Evolutionary conservation across 2,888 invertebrate genomes (phyloP).

Genomic region (Timema podura): DNA sequence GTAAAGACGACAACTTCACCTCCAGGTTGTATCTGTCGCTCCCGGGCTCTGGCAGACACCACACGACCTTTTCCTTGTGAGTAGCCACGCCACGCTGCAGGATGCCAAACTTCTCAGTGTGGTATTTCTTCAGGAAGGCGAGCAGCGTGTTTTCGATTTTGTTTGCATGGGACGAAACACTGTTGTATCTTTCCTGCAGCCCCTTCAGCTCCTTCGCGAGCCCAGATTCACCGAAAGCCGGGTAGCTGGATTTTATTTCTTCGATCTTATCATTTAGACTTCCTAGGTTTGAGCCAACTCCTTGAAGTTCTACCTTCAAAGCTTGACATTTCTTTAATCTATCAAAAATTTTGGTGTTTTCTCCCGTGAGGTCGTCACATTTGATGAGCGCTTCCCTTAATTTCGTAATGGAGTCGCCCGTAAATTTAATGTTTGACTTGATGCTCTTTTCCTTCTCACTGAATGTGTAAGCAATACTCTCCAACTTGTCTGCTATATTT

Average conservation of each 20-base stretch:
- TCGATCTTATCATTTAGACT: constrained; percentile 65
- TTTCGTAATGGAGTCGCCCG: constrained; percentile 65
- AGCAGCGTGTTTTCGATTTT: constrained; percentile 74
- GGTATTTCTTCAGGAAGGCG: constrained; percentile 80
- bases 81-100: constrained; percentile 75
- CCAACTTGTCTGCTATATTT: constrained; percentile 67
- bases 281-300: constrained; percentile 63
- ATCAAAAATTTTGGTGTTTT: constrained; percentile 75
- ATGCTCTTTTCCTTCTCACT: constrained; percentile 70
- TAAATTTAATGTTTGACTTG: constrained; percentile 65
- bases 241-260: constrained; percentile 68
- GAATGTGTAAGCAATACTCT: constrained; percentile 66
- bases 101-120: constrained; percentile 77
- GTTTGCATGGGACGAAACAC: constrained; percentile 69
- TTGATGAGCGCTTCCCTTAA: constrained; percentile 80
- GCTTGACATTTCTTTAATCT: constrained; percentile 71
- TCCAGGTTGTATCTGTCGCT: constrained; percentile 91
- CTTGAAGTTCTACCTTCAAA: constrained; percentile 66
- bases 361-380: constrained; percentile 86
- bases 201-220: constrained; percentile 78
- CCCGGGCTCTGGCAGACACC: constrained; percentile 85
- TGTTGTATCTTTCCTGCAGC: constrained; percentile 79
- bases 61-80: constrained; percentile 81
- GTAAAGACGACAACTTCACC: constrained; percentile 77
- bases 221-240: constrained; percentile 71